Evolutionary conservation across 2,797 vertebrate genomes (phyloP), one percentile per base, ranked within the genome.

Genomic region (Sylvia borin): DNA sequence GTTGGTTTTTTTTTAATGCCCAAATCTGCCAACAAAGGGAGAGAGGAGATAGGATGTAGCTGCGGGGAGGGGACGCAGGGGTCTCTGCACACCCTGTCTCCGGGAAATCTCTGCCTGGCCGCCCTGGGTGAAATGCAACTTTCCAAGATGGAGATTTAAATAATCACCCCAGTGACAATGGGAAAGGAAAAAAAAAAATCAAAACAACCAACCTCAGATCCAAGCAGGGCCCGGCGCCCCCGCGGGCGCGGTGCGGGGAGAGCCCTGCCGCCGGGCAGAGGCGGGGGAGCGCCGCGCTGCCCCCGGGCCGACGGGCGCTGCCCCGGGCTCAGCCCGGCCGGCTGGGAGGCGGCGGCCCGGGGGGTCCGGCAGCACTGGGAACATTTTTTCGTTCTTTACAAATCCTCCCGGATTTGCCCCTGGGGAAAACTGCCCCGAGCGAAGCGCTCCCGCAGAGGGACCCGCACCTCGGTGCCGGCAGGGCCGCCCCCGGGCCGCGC

Each of bases 21-120:
- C 78, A 95, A 95, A 96, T 95, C 96, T 95, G 79, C 72, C 85
- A 95, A 97, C 96, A 96, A 97, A 95, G 54, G 76, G 38, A 55
- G 21, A 48, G 40, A 40, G 66, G 50, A 90, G 92, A 89, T 77
- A 71, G 86, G 92, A 87, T 54, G 90, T 60, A 54, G 88, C 71
- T 75, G 85, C 61, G 53, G 90, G 91, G 87, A 74, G 91, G 91
- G 84, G 60, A 62, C 25, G 42, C 58, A 55, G 64, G 85, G 66
- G 19, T 89, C 62, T 18, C 66, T 16, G 54, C 54, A 81, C 54
- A 36, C 90, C 14, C 85, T 11, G 64, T 78, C 92, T 78, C 71
- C 40, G 53, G 85, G 54, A 91, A 85, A 92, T 40, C 54, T 38
- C 74, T 75, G 60, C 71, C 64, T 62, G 70, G 71, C 42, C n/a